Conservation (phyloP, 2,888 invertebrate species). For the Campoletis raptor region DNA sequence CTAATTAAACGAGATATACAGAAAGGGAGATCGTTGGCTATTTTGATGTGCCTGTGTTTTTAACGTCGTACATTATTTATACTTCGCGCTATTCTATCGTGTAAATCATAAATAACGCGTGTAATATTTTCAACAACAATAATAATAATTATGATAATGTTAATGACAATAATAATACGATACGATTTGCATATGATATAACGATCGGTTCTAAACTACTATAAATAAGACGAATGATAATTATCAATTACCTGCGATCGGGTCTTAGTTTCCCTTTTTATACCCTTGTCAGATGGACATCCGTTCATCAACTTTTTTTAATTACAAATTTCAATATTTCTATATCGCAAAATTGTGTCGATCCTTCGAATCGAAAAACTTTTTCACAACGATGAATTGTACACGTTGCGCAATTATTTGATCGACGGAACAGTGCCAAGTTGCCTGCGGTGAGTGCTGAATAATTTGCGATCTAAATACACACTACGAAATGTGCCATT, state of each 20-base stretch:
- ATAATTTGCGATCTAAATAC: slow-evolving; percentile 50
- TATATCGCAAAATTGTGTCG: slow-evolving; percentile 35
- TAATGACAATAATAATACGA: slow-evolving; percentile 54
- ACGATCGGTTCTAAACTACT: slow-evolving; percentile 21
- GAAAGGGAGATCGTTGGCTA: slow-evolving; percentile 58
- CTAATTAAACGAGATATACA: slow-evolving; percentile 55
- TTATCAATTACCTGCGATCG: slow-evolving; percentile 28
- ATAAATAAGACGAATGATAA: slow-evolving; percentile 55
- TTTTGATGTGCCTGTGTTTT: slow-evolving; percentile 44
- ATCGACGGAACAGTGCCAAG: slow-evolving; percentile 51
- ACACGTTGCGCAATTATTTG: slow-evolving; percentile 7
- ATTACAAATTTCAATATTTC: slow-evolving; percentile 54
- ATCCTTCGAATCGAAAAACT: slow-evolving; percentile 19
- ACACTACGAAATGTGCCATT: slow-evolving; percentile 28
- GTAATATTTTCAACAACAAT: slow-evolving; percentile 30
- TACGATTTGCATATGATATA: slow-evolving; percentile 8
- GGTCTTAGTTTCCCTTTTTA: slow-evolving; percentile 22
- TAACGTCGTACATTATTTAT: slow-evolving; percentile 49
- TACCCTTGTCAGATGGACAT: slow-evolving; percentile 24
- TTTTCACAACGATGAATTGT: slow-evolving; percentile 1
- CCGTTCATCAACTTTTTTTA: slow-evolving; percentile 12
- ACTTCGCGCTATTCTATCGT: slow-evolving; percentile 39
- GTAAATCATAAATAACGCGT: slow-evolving; percentile 51
- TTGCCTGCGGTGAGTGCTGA: slow-evolving; percentile 41
- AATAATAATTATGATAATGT: too few species aligned